These are phyloP conservation scores for Ciconia boyciana DNA, from an alignment of 2,113 vertebrate genomes.

Conservation along the genomic window DNA sequence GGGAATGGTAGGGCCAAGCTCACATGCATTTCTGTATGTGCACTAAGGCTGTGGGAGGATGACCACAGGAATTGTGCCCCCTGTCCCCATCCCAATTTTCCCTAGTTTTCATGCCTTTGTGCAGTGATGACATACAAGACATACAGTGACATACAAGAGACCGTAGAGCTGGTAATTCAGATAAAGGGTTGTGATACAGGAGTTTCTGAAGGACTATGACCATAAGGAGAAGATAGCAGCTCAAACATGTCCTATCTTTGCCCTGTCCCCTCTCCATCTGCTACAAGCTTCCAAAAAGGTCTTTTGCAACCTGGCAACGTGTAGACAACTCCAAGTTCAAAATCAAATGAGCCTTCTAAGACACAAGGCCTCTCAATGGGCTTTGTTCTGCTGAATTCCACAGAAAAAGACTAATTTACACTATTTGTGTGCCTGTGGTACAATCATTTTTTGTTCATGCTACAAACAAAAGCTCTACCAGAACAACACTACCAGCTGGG, in stretches of 20 bases:
- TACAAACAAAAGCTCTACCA: neutral
- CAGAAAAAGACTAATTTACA: neutral
- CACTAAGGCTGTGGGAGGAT: neutral
- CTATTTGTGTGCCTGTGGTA: neutral
- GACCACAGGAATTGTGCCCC: neutral
- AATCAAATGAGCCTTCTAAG: neutral
- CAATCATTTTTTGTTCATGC: neutral
- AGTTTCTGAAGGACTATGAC: neutral
- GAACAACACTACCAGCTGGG: neutral
- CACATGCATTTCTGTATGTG: neutral
- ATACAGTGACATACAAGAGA: neutral
- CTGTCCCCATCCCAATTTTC: neutral
- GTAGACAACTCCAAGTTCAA: neutral
- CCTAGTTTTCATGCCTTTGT: neutral
- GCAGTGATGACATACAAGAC: neutral
- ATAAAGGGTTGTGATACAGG: neutral
- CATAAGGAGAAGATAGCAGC: neutral
- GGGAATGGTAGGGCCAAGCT: neutral
- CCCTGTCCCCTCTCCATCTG: neutral
- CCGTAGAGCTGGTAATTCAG: neutral
- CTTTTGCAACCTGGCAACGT: neutral
- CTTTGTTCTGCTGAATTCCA: neutral
- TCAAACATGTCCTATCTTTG: neutral
- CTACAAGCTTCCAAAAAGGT: neutral
- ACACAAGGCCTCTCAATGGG: neutral